These are phyloP conservation scores for Lysiphlebus fabarum DNA, from an alignment of 1,140 invertebrate genomes.

Conservation along the genomic window DNA sequence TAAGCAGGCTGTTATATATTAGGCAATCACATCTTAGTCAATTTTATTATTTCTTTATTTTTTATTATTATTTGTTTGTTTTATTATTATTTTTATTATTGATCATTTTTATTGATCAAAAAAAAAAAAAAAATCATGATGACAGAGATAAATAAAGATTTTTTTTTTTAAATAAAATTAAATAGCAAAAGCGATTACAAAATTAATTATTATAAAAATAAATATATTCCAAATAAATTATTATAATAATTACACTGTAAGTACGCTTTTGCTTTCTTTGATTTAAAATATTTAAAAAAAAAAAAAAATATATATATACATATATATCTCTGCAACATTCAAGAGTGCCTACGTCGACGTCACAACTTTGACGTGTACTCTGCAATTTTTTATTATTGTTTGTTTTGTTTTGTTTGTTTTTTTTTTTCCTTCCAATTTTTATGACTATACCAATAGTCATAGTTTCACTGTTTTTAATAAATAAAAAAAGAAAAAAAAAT, in stretches of 20 bases:
- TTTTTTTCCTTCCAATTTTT: background rate
- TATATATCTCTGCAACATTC: slow-evolving; percentile 17
- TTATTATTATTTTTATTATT: slow-evolving; percentile 15
- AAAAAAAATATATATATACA: no score
- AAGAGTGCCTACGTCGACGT: slow-evolving; percentile 43
- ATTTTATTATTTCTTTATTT: slow-evolving; percentile 30
- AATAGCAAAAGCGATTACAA: slow-evolving; percentile 10
- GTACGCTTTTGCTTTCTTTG: slow-evolving; percentile 14
- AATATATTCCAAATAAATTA: no score
- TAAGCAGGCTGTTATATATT: slow-evolving; percentile 32
- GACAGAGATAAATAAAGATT: background rate
- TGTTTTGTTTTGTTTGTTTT: slow-evolving; percentile 12
- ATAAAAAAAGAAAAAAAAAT: no score
- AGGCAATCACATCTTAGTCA: slow-evolving; percentile 43
- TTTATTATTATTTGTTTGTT: slow-evolving; percentile 27
- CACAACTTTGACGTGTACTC: slow-evolving; percentile 45
- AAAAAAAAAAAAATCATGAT: no score
- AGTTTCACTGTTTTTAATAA: no score
- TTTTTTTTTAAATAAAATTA: slow-evolving; percentile 8
- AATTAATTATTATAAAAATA: background rate
- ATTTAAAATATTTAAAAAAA: no score
- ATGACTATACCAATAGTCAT: background rate
- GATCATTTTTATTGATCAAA: background rate
- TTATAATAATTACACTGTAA: no score
- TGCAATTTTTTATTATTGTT: slow-evolving; percentile 18